phyloP scores from a whole-genome alignment of 2,797 vertebrate genomes.

The Aulostomus chinensis region DNA sequence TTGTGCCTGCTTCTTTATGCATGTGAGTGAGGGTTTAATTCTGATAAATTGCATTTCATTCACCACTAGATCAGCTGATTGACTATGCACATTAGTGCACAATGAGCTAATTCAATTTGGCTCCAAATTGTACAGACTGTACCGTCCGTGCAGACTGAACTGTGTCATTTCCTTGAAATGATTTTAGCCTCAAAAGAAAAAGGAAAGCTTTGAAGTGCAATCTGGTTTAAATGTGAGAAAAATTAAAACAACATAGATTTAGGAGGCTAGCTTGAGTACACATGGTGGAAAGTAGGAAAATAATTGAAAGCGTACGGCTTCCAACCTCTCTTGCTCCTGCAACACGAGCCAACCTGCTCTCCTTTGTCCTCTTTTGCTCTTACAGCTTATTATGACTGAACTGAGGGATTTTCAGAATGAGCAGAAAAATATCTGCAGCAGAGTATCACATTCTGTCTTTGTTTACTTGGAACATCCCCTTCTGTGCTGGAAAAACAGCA shows the following conservation, averaged over 20 bases:
- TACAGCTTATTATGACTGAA: conserved; percentile 7
- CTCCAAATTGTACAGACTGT: not conserved
- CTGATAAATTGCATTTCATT: not conserved
- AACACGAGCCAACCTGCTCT: not conserved
- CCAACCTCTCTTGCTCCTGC: conserved; percentile 1
- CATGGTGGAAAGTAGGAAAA: conserved; percentile 7
- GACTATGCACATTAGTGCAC: not conserved
- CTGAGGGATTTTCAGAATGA: conserved; percentile 4
- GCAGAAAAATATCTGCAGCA: conserved; percentile 2
- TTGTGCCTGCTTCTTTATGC: not conserved
- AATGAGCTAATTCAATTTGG: not conserved
- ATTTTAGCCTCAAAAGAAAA: not conserved
- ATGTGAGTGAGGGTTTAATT: not conserved
- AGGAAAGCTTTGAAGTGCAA: conserved; percentile 3
- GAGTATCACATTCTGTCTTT: not conserved
- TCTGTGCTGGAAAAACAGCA: conserved; percentile 35
- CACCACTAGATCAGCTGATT: conserved; percentile 5
- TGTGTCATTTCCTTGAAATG: not conserved
- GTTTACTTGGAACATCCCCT: conserved; percentile 23
- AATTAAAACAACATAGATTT: conserved; percentile 17
- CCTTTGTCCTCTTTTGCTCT: conserved; percentile 4
- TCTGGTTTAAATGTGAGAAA: conserved; percentile 1
- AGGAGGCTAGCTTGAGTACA: conserved; percentile 7
- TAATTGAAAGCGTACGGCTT: conserved; percentile 25
- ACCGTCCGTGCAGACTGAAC: not conserved